phyloP scores from a whole-genome alignment of 2,113 vertebrate species.

The Felis chaus region DNA sequence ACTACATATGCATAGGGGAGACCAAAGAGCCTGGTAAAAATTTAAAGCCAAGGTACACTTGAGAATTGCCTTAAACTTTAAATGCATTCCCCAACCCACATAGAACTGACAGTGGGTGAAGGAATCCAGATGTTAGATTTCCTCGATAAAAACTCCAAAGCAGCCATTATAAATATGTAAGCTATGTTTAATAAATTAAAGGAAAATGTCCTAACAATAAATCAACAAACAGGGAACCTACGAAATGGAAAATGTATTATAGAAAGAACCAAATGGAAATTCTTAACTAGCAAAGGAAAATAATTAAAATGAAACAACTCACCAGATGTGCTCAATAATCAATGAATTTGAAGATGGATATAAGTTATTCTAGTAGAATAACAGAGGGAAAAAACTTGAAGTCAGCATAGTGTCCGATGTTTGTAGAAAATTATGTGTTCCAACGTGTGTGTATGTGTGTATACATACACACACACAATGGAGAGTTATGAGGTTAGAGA shows the following conservation, averaged over 20 bases:
- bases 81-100: neutral
- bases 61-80: neutral
- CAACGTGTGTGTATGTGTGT: neutral
- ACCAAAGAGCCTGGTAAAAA: neutral
- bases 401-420: neutral
- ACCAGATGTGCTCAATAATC: neutral
- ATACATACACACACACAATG: neutral
- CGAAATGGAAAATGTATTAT: neutral
- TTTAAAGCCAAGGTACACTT: neutral
- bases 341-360: neutral
- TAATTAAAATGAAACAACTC: neutral
- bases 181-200: neutral
- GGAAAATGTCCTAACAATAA: conserved; percentile 1
- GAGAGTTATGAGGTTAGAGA: neutral
- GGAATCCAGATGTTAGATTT: conserved; percentile 3
- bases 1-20: neutral
- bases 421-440: neutral
- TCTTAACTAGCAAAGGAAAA: neutral
- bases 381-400: neutral
- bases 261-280: neutral
- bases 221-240: neutral
- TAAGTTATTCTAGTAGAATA: neutral
- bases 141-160: conserved; percentile 6
- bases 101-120: neutral
- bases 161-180: neutral